Conservation (phyloP, 2,888 invertebrate genomes). For the Callyntrura sp. region DNA sequence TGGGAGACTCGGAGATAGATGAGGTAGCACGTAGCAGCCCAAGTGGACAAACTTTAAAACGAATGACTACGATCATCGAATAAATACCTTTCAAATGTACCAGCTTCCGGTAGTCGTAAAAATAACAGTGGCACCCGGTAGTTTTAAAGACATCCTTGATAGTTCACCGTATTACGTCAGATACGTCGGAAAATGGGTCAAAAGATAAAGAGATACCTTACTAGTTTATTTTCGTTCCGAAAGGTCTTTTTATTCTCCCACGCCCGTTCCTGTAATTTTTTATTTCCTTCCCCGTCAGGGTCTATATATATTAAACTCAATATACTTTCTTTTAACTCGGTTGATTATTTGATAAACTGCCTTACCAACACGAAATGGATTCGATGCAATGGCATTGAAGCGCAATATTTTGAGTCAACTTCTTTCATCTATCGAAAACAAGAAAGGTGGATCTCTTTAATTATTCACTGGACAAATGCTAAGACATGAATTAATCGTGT, state of each 20-base stretch:
- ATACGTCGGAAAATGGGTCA: not conserved
- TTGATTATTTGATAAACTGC: constrained; percentile 32
- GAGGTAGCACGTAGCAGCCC: too few species aligned
- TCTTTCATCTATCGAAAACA: not conserved
- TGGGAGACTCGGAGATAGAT: too few species aligned
- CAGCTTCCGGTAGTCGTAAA: too few species aligned
- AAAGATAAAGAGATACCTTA: not conserved
- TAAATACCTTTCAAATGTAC: not conserved
- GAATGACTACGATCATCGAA: not conserved
- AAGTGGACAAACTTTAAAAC: too few species aligned
- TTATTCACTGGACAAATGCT: constrained; percentile 46
- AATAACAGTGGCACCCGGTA: not conserved
- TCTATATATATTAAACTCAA: constrained; percentile 29
- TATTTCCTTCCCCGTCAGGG: not conserved
- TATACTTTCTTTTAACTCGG: not conserved
- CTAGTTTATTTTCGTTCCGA: not conserved
- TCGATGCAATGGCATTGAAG: constrained; percentile 7
- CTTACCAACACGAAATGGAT: not conserved
- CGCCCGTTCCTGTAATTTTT: constrained; percentile 25
- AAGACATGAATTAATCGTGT: constrained; percentile 30
- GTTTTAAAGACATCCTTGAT: not conserved
- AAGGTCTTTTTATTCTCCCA: constrained; percentile 7
- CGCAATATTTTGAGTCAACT: not conserved
- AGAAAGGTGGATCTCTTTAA: constrained; percentile 29
- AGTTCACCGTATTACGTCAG: not conserved